Evolutionary conservation across 2,888 invertebrate genomes (phyloP).

Genomic region (Caenorhabditis angaria): DNA sequence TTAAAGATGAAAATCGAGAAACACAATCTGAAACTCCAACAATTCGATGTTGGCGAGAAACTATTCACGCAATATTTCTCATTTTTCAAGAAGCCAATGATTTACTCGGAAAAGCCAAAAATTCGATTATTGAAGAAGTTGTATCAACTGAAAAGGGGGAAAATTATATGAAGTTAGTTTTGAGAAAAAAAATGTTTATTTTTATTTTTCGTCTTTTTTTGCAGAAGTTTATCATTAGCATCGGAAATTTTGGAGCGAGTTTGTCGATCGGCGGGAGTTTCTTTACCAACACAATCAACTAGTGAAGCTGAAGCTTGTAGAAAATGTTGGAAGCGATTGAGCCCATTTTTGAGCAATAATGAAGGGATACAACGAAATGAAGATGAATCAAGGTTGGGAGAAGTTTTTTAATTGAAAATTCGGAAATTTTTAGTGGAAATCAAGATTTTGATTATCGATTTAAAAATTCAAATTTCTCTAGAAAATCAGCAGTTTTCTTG

Average conservation of each 20-base stretch:
- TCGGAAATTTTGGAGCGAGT: constrained; percentile 36
- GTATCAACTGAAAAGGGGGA: constrained; percentile 52
- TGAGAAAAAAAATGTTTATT: too few species aligned
- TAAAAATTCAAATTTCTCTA: too few species aligned
- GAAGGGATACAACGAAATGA: not conserved
- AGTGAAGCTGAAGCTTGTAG: constrained; percentile 38
- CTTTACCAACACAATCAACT: constrained; percentile 27
- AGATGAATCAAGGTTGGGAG: not conserved
- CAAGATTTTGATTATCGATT: too few species aligned
- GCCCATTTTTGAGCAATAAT: constrained; percentile 6
- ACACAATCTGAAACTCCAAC: constrained; percentile 13
- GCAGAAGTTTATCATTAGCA: constrained; percentile 28
- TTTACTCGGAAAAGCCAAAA: constrained; percentile 26
- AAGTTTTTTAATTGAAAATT: not conserved
- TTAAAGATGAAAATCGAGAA: constrained; percentile 11
- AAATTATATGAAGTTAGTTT: constrained; percentile 30
- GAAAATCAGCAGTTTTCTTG: too few species aligned
- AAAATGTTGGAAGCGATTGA: constrained; percentile 25
- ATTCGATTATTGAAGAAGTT: constrained; percentile 44
- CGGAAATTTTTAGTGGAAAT: not conserved
- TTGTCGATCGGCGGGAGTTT: constrained; percentile 36
- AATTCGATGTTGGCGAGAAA: constrained; percentile 34
- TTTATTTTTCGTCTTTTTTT: too few species aligned
- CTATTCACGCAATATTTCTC: constrained; percentile 34
- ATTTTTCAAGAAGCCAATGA: constrained; percentile 44